Evolutionary conservation across 2,888 invertebrate species (phyloP), one percentile per base, ranked within the genome.

Genomic region (Xylota sylvarum): DNA sequence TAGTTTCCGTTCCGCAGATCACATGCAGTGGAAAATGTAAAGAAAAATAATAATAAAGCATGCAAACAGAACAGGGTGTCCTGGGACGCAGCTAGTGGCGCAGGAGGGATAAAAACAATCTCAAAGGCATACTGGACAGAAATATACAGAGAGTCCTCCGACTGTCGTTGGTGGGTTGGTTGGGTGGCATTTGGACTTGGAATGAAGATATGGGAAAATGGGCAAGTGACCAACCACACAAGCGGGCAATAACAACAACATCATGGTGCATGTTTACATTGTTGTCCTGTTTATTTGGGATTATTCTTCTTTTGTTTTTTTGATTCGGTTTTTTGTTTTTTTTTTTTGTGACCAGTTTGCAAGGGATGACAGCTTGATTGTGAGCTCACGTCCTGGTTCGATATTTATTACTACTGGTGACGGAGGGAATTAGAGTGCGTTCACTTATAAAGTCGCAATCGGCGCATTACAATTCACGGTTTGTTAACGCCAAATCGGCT

Each of bases 1-100:
- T 83, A 87, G 87, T 87, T 87, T 87, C 87, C 87, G 87, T 87
- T 73, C 46, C 73, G 69, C 69, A 82, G 81, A 86, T 86, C 86
- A 81, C 58, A 86, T 86, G 81, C 73, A 81, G 76, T 62, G 76
- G 23, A 62, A 32, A 79, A 50, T 67, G 56, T 56, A 76, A 82
- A 70, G 50, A 73, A 86, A 77, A 82, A 77, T 52, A 82, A 82
- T 78, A 77, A 73, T 50, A 78, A 70, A 81, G 32, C 77, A 67
- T 43, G 37, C 55, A 78, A 86, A 86, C 72, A 62, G 69, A 56
- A 76, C 62, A 27, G 40, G 14, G 37, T 52, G 19, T 9, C 43
- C 23, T n/a, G 19, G 64, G 19, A 19, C 9, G 5, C 35, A 56
- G 48, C 7, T 30, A 30, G 30, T 4, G 40, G 30, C 35, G 50